Evolutionary conservation across 2,888 invertebrate species (phyloP).

Genomic region (Chalcosyrphus nemorum): DNA sequence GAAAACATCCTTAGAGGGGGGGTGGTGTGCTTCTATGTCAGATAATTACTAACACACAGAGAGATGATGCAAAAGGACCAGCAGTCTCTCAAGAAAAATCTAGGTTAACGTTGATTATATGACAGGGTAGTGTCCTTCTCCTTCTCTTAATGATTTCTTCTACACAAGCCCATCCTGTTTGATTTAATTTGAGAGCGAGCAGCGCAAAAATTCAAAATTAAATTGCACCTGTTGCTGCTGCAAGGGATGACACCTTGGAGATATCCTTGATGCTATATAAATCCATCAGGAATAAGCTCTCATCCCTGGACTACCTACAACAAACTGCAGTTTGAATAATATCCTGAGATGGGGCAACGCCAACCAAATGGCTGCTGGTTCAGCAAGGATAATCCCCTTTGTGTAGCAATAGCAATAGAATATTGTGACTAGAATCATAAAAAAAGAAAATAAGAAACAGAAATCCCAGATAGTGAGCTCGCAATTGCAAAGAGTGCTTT

Average conservation of each 20-base stretch:
- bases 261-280: constrained; percentile 6
- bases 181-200: constrained; percentile 44
- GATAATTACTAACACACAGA: constrained; percentile 40
- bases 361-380: neutral
- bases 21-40: constrained; percentile 6
- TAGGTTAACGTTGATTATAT: constrained; percentile 61
- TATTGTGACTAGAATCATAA: constrained; percentile 30
- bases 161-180: constrained; percentile 10
- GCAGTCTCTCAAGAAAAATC: constrained; percentile 58
- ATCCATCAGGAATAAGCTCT: constrained; percentile 23
- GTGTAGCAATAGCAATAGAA: constrained; percentile 18
- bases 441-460: neutral
- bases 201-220: constrained; percentile 38
- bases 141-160: constrained; percentile 19
- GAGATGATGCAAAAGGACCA: constrained; percentile 17
- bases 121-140: constrained; percentile 27
- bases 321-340: neutral
- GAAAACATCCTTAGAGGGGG: constrained; percentile 39
- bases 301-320: neutral
- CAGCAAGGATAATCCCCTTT: constrained; percentile 21
- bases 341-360: neutral
- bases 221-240: constrained; percentile 61
- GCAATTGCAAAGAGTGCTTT: constrained; percentile 17
- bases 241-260: neutral
- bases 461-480: constrained; percentile 3